Evolutionary conservation across 2,888 invertebrate genomes (phyloP).

Genomic region (Aspidiotus rigidus): DNA sequence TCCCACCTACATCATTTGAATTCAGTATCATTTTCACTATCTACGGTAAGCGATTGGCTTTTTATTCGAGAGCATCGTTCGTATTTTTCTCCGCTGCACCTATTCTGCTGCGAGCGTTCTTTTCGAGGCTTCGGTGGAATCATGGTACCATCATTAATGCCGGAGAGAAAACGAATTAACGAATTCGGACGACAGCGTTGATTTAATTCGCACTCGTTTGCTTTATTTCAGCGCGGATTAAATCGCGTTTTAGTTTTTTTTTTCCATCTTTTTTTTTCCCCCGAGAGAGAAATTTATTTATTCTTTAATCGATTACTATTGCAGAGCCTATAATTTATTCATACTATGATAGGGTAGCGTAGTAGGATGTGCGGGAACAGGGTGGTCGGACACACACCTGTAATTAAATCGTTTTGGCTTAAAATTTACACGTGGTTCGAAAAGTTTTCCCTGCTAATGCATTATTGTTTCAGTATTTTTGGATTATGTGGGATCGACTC

Average conservation of each 20-base stretch:
- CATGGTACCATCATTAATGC: not conserved
- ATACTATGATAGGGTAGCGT: not conserved
- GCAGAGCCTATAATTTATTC: not conserved
- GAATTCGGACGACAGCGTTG: not conserved
- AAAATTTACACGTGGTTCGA: no score
- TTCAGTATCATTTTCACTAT: no score
- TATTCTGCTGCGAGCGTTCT: not conserved
- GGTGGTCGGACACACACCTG: not conserved
- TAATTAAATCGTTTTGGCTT: not conserved
- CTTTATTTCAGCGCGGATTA: not conserved
- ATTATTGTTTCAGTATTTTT: no score
- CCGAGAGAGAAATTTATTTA: not conserved
- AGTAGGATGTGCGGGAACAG: no score
- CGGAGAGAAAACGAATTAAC: slow-evolving; percentile 1
- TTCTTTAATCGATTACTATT: slow-evolving; percentile 1
- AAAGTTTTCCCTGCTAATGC: no score
- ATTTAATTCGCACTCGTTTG: not conserved
- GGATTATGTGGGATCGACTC: no score
- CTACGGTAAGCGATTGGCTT: no score
- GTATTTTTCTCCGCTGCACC: no score
- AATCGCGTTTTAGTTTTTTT: no score
- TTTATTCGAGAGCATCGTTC: no score
- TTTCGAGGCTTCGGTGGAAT: not conserved
- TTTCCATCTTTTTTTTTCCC: not conserved
- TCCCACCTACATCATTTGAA: no score